These are phyloP conservation scores for Dinoponera quadriceps DNA, from an alignment of 1,140 invertebrate species.

Conservation along the genomic window DNA sequence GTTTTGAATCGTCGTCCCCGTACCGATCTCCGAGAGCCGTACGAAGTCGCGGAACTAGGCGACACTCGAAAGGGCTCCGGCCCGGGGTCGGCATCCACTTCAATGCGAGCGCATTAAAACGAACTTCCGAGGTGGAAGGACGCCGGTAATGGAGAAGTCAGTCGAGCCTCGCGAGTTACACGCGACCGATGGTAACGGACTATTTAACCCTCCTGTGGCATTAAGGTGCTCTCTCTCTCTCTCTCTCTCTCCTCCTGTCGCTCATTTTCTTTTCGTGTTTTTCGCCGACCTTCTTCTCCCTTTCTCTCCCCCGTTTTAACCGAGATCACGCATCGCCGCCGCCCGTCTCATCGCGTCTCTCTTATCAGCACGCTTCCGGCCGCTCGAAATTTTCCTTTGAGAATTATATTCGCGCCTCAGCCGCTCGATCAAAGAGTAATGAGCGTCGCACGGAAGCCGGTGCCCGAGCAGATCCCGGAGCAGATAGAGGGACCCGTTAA, in stretches of 20 bases:
- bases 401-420: slow-evolving; percentile 46
- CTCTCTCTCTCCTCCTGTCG: not conserved
- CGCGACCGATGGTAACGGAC: slow-evolving; percentile 65
- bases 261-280: slow-evolving; percentile 2
- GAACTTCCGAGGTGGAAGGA: slow-evolving; percentile 71
- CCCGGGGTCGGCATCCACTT: slow-evolving; percentile 44
- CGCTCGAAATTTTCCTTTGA: slow-evolving; percentile 65
- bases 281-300: not conserved
- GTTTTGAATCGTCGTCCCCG: slow-evolving; percentile 33
- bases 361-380: not conserved
- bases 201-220: slow-evolving; percentile 68
- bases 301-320: not conserved
- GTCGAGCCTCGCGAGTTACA: slow-evolving; percentile 75
- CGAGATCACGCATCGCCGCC: slow-evolving; percentile 30
- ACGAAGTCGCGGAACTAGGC: slow-evolving; percentile 65
- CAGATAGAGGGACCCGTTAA: slow-evolving; percentile 62
- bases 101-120: slow-evolving; percentile 75
- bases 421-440: slow-evolving; percentile 72
- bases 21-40: not conserved
- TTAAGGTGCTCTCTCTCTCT: slow-evolving; percentile 61
- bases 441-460: slow-evolving; percentile 43
- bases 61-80: slow-evolving; percentile 55
- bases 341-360: not conserved
- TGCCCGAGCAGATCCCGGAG: slow-evolving; percentile 39
- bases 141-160: slow-evolving; percentile 76